These are phyloP conservation scores for Exocentrus adspersus DNA, from an alignment of 2,888 invertebrate genomes.

Conservation along the genomic window DNA sequence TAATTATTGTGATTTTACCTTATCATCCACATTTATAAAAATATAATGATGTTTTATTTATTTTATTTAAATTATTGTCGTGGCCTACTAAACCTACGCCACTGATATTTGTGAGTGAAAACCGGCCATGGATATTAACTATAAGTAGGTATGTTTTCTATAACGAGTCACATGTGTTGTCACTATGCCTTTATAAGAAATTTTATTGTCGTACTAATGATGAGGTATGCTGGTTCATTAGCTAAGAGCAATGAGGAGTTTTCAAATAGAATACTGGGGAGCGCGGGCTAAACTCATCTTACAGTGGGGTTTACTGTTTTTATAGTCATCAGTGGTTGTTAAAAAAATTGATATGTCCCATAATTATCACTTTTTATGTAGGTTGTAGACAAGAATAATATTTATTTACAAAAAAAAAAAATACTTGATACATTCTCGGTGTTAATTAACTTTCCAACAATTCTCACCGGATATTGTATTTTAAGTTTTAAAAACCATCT, in stretches of 20 bases:
- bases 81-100: background rate
- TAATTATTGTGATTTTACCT: too few relatives aligned
- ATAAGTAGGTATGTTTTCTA: background rate
- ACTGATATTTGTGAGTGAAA: background rate
- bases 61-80: too few relatives aligned
- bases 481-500: conserved; percentile 3
- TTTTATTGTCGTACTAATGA: conserved; percentile 24
- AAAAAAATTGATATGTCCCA: conserved; percentile 8
- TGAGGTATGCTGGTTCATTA: conserved; percentile 23
- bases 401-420: too few relatives aligned
- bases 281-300: background rate
- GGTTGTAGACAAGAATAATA: too few relatives aligned
- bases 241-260: conserved; percentile 13
- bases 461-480: too few relatives aligned
- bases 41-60: background rate
- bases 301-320: conserved; percentile 16
- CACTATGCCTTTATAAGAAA: conserved; percentile 19
- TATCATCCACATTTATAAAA: too few relatives aligned
- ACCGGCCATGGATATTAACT: background rate
- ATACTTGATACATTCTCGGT: too few relatives aligned
- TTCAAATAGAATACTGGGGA: conserved; percentile 14
- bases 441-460: too few relatives aligned
- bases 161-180: conserved; percentile 17
- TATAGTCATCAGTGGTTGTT: conserved; percentile 6
- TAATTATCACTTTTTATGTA: background rate